A percentile compares a stretch with the other conserved stretches of the same genome.
phyloP scores from a whole-genome alignment of 2,113 vertebrate genomes.

The Enhydra lutris region DNA sequence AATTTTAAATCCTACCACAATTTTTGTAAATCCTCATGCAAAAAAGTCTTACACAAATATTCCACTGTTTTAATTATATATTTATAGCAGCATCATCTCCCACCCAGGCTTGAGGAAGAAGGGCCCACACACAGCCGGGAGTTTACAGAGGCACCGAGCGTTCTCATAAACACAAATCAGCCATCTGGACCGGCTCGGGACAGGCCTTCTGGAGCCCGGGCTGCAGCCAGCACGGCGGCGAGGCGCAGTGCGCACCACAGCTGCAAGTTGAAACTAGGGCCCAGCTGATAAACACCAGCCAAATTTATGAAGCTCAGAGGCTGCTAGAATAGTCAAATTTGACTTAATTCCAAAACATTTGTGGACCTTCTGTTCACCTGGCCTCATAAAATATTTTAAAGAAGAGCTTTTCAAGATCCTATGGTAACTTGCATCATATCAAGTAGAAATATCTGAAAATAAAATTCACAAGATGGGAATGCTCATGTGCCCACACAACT shows the following conservation, averaged over 20 bases:
- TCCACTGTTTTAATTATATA: constrained; percentile 60
- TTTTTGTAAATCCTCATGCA: constrained; percentile 30
- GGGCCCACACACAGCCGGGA: constrained; percentile 50
- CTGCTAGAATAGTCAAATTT: constrained; percentile 67
- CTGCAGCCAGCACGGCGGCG: constrained; percentile 24
- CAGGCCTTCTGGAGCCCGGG: constrained; percentile 64
- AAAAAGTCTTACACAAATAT: constrained; percentile 46
- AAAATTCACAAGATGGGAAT: constrained; percentile 58
- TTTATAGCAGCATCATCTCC: constrained; percentile 64
- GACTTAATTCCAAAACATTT: constrained; percentile 47
- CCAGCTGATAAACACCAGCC: constrained; percentile 64
- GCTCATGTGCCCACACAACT: constrained; percentile 56
- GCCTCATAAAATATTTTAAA: constrained; percentile 63
- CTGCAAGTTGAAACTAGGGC: constrained; percentile 64
- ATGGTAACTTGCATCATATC: constrained; percentile 51
- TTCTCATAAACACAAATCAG: constrained; percentile 60
- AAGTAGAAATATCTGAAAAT: constrained; percentile 52
- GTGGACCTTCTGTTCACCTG: constrained; percentile 43
- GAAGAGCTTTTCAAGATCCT: constrained; percentile 38
- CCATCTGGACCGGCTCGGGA: constrained; percentile 41
- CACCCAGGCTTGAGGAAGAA: background rate
- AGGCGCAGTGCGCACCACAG: constrained; percentile 59
- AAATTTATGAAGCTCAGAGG: constrained; percentile 61
- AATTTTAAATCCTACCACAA: constrained; percentile 4
- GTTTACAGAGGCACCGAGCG: constrained; percentile 40